phyloP scores from a whole-genome alignment of 2,113 vertebrate genomes.

The Trichomycterus rosablanca region DNA sequence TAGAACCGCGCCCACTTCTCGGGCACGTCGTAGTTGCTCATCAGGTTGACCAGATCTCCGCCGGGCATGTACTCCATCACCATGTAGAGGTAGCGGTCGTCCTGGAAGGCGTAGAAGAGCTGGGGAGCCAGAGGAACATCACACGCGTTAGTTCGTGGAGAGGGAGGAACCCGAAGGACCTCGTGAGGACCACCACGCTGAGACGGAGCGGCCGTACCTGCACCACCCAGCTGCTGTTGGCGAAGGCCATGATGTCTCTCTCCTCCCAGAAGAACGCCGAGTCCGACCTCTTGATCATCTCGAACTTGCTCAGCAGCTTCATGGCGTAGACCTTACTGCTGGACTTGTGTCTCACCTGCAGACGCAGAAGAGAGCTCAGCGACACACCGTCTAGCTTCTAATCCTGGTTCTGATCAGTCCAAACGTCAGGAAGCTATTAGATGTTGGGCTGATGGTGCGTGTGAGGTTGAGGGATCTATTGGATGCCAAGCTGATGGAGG shows the following conservation, averaged over 20 bases:
- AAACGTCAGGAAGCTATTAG: too few relatives aligned
- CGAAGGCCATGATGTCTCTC: constrained; percentile 99
- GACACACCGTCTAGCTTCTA: background rate
- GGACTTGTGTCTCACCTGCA: constrained; percentile 92
- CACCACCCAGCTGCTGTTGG: constrained; percentile 96
- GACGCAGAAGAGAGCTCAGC: background rate
- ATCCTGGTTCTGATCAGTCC: background rate
- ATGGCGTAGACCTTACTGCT: constrained; percentile 93
- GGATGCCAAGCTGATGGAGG: too few relatives aligned
- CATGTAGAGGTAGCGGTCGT: constrained; percentile 97
- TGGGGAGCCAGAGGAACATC: constrained; percentile 39
- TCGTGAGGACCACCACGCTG: too few relatives aligned
- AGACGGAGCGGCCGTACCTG: too few relatives aligned
- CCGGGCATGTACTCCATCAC: constrained; percentile 99
- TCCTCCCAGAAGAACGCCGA: constrained; percentile 99
- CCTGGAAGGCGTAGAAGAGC: constrained; percentile 98
- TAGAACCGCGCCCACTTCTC: constrained; percentile 99
- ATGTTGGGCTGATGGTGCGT: too few relatives aligned
- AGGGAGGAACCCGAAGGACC: too few relatives aligned
- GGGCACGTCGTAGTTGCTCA: constrained; percentile 98
- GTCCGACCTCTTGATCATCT: constrained; percentile 98
- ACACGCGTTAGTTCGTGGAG: too few relatives aligned
- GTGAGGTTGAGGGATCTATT: too few relatives aligned
- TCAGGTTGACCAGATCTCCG: constrained; percentile 95
- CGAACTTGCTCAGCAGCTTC: constrained; percentile 98